A percentile compares a stretch with the other conserved stretches of the same genome.
These are phyloP conservation scores for Mesitornis unicolor DNA, from an alignment of 2,113 vertebrate species.

Conservation along the genomic window DNA sequence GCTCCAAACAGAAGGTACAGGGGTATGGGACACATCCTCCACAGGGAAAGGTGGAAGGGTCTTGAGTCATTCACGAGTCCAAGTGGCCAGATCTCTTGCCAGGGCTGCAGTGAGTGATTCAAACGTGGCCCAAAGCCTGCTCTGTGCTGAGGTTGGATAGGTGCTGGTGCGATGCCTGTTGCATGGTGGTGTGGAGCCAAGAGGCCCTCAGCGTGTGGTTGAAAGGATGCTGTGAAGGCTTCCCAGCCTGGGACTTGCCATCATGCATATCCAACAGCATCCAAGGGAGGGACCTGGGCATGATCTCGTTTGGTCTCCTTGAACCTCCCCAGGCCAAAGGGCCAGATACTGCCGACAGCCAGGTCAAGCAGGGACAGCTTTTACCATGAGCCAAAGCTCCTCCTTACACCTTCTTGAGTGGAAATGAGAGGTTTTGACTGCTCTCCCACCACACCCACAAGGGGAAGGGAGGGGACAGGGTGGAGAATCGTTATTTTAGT, in stretches of 20 bases:
- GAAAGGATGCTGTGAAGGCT: neutral
- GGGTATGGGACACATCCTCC: neutral
- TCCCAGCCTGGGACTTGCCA: neutral
- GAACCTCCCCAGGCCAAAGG: neutral
- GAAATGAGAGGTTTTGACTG: slow-evolving; percentile 52
- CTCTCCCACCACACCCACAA: slow-evolving; percentile 53
- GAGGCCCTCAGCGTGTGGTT: neutral
- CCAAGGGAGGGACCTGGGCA: neutral
- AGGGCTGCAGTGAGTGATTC: neutral
- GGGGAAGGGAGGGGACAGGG: slow-evolving; percentile 63
- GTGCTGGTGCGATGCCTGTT: accelerated
- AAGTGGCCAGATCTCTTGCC: neutral
- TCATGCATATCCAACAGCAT: neutral
- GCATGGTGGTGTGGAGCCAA: neutral
- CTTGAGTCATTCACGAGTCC: neutral
- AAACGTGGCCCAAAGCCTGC: neutral
- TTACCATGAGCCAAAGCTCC: slow-evolving; percentile 39
- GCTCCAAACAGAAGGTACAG: neutral
- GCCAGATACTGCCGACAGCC: neutral
- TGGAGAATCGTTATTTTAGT: slow-evolving; percentile 55
- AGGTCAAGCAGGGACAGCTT: slow-evolving; percentile 50
- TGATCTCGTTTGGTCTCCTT: neutral
- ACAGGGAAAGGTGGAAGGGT: neutral
- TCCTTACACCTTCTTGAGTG: slow-evolving; percentile 61
- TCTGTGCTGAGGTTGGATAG: accelerated